Evolutionary conservation across 2,797 vertebrate species (phyloP).

Genomic region (Coracias cyanogaster): DNA sequence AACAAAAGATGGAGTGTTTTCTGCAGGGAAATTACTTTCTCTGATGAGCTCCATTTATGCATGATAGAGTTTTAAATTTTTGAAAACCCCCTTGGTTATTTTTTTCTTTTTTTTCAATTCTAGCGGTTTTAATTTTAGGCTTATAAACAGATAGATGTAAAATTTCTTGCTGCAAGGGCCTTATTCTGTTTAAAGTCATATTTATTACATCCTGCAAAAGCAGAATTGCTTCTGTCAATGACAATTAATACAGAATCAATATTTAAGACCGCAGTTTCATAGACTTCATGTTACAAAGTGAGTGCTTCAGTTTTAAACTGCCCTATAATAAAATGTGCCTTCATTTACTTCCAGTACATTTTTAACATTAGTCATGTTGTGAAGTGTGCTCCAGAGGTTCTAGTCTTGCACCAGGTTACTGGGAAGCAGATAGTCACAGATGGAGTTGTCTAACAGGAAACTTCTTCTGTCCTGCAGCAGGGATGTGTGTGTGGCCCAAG

Average conservation of each 20-base stretch:
- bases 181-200: constrained; percentile 74
- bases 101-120: constrained; percentile 75
- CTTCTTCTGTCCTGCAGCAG: background rate
- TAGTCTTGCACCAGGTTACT: background rate
- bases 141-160: constrained; percentile 80
- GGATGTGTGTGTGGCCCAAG: background rate
- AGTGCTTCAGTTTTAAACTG: constrained; percentile 56
- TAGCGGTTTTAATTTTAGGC: constrained; percentile 80
- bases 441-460: background rate
- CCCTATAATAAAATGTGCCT: constrained; percentile 57
- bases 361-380: constrained; percentile 43
- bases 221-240: constrained; percentile 73
- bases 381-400: constrained; percentile 5
- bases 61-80: constrained; percentile 88
- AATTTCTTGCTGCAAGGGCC: constrained; percentile 76
- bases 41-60: constrained; percentile 86
- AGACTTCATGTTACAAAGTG: constrained; percentile 13
- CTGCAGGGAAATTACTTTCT: constrained; percentile 85
- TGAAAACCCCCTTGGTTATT: constrained; percentile 85
- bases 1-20: constrained; percentile 87
- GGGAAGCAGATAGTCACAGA: background rate
- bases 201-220: constrained; percentile 73
- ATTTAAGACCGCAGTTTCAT: constrained; percentile 68
- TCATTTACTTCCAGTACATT: constrained; percentile 58
- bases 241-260: constrained; percentile 76